These are phyloP conservation scores for Congeria kusceri DNA, from an alignment of 2,888 invertebrate genomes.

Conservation along the genomic window DNA sequence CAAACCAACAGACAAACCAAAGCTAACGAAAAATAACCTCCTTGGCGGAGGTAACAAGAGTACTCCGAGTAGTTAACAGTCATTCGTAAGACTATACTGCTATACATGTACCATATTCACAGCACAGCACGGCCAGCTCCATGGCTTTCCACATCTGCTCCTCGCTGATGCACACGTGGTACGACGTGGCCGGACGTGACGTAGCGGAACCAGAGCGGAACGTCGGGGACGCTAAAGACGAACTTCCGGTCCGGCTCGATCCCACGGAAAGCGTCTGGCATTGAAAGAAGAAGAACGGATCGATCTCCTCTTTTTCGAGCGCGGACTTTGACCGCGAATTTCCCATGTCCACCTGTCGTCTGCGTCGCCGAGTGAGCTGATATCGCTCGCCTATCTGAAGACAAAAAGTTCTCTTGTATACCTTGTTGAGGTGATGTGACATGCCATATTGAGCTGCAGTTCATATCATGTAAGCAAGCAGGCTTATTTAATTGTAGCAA, in stretches of 20 bases:
- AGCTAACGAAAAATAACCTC: too few species aligned
- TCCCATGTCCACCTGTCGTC: constrained; percentile 18
- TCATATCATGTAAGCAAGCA: too few species aligned
- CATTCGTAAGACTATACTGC: too few species aligned
- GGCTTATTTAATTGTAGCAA: too few species aligned
- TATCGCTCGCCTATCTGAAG: constrained; percentile 53
- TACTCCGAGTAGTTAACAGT: too few species aligned
- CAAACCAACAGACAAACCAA: too few species aligned
- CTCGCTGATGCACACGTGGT: constrained; percentile 52
- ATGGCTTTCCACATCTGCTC: constrained; percentile 68
- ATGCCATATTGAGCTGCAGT: too few species aligned
- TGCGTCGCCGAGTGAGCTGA: constrained; percentile 31
- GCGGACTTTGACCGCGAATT: constrained; percentile 22
- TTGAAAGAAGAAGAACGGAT: constrained; percentile 58
- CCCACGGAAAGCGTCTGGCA: constrained; percentile 27
- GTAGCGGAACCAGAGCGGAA: constrained; percentile 13
- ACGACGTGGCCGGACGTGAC: constrained; percentile 55
- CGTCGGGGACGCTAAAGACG: constrained; percentile 18
- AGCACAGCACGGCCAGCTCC: constrained; percentile 59
- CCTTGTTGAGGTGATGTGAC: too few species aligned
- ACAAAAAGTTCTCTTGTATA: not conserved
- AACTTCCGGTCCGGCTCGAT: constrained; percentile 3
- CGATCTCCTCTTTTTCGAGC: not conserved
- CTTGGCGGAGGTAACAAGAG: too few species aligned
- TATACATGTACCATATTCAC: constrained; percentile 63